phyloP scores from a whole-genome alignment of 2,797 vertebrate genomes.

The Diceros bicornis region DNA sequence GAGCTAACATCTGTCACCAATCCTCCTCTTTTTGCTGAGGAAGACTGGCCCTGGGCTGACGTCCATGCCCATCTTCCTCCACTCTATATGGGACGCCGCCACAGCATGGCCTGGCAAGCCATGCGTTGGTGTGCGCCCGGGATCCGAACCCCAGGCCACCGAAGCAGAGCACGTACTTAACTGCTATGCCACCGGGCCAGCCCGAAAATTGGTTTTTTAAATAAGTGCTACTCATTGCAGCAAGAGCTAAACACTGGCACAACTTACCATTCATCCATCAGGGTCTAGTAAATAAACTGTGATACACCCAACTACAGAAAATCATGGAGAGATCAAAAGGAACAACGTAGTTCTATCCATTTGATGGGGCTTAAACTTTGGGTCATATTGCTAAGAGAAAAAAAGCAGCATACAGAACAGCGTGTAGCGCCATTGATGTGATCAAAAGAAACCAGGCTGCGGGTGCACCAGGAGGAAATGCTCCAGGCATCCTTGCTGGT shows the following conservation, averaged over 20 bases:
- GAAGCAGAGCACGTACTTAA: too few species aligned
- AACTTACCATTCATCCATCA: too few species aligned
- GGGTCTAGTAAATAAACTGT: background rate
- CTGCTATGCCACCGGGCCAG: too few species aligned
- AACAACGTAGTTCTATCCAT: background rate
- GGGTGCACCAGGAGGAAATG: background rate
- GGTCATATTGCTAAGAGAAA: background rate
- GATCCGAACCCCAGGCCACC: too few species aligned
- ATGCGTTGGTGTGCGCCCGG: too few species aligned
- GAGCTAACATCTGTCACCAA: too few species aligned
- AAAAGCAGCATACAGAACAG: rapidly evolving
- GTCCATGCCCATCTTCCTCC: too few species aligned
- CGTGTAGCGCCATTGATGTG: rapidly evolving
- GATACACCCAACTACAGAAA: background rate
- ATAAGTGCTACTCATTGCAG: background rate
- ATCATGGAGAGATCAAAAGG: background rate
- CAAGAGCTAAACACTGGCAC: background rate
- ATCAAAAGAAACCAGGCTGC: background rate
- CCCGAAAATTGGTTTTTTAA: background rate
- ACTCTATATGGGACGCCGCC: too few species aligned
- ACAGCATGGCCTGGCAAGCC: too few species aligned
- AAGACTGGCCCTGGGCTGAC: too few species aligned
- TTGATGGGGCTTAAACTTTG: background rate
- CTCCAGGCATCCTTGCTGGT: background rate
- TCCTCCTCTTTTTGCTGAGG: too few species aligned